Conservation (phyloP, 2,113 vertebrate genomes). For the Rhabdomys dilectus region DNA sequence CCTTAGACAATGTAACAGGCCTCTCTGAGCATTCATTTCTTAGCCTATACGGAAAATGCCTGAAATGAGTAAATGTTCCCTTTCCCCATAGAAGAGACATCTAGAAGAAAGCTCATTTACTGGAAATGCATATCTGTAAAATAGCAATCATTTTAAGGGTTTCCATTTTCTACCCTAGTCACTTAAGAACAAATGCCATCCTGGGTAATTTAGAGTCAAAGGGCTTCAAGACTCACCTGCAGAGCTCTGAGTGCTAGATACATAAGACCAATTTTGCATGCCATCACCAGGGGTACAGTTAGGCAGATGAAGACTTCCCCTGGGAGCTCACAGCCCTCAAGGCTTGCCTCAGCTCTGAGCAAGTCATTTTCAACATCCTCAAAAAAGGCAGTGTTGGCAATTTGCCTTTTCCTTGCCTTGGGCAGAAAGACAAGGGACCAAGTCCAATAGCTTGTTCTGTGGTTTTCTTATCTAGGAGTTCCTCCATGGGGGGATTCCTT, state of each 20-base stretch:
- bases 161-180: not conserved
- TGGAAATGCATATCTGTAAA: conserved; percentile 25
- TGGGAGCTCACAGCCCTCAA: not conserved
- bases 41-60: not conserved
- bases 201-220: not conserved
- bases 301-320: accelerated
- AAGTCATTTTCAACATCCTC: not conserved
- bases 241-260: not conserved
- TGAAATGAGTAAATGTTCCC: not conserved
- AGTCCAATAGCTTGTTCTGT: not conserved
- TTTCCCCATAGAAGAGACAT: conserved; percentile 4
- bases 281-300: accelerated
- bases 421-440: not conserved
- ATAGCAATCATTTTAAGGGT: not conserved
- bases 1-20: not conserved
- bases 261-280: not conserved
- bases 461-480: not conserved
- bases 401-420: not conserved
- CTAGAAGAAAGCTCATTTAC: not conserved
- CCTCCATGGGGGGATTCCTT: not conserved
- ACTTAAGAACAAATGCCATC: not conserved
- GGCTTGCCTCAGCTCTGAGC: not conserved
- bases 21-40: not conserved
- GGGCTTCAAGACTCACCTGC: not conserved
- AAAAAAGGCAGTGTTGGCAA: not conserved